Conservation (phyloP, 2,888 invertebrate genomes). For the Notodonta ziczac region DNA sequence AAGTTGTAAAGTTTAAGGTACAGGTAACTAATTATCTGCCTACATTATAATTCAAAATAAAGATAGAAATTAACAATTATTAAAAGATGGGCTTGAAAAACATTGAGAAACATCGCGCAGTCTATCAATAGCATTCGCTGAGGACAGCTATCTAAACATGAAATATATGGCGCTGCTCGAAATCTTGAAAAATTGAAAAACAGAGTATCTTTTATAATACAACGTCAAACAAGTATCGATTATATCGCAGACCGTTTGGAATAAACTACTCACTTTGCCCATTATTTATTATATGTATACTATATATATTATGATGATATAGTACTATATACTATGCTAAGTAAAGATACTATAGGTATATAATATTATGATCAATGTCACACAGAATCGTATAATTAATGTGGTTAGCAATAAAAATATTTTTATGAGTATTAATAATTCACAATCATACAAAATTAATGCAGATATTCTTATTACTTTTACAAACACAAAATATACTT, state of each 20-base stretch:
- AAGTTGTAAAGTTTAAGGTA: no score
- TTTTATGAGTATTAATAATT: neutral
- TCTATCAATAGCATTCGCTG: neutral
- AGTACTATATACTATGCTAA: no score
- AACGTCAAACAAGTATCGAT: neutral
- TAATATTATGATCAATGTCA: no score
- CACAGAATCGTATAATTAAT: neutral
- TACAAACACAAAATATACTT: neutral
- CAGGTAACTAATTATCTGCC: no score
- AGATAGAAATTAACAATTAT: neutral
- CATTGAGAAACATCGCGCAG: neutral
- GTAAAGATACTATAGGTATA: no score
- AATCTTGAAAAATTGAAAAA: neutral
- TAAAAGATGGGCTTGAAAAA: neutral
- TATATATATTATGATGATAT: no score
- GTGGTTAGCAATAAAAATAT: neutral
- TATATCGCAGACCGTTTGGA: neutral
- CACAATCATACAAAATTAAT: neutral
- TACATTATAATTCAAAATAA: no score
- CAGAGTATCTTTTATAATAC: constrained; percentile 1
- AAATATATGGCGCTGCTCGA: neutral
- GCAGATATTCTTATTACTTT: no score
- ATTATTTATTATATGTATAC: neutral
- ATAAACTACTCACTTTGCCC: neutral
- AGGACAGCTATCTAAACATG: neutral